phyloP scores from a whole-genome alignment of 2,888 invertebrate species.

The Helleia helle region DNA sequence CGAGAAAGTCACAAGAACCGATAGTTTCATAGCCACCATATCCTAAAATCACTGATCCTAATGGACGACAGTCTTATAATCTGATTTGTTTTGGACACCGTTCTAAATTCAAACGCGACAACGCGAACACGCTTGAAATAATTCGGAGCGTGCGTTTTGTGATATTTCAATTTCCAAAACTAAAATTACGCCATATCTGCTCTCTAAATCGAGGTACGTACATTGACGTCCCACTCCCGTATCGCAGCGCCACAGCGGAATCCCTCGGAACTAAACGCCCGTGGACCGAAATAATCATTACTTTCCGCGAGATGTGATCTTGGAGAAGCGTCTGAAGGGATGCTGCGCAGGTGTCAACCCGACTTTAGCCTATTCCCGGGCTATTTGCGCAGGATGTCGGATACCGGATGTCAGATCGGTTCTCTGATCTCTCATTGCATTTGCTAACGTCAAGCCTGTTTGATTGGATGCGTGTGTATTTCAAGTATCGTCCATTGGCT shows the following conservation, averaged over 20 bases:
- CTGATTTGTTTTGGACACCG: slow-evolving; percentile 3
- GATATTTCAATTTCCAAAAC: slow-evolving; percentile 48
- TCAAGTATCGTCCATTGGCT: slow-evolving; percentile 35
- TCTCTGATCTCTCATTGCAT: slow-evolving; percentile 47
- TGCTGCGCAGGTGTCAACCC: slow-evolving; percentile 63
- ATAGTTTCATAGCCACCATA: slow-evolving; percentile 27
- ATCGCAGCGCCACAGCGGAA: slow-evolving; percentile 56
- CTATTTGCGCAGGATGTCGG: slow-evolving; percentile 62
- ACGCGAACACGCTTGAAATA: slow-evolving; percentile 22
- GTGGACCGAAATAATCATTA: slow-evolving; percentile 74
- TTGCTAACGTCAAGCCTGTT: slow-evolving; percentile 33
- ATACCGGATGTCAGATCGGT: slow-evolving; percentile 58
- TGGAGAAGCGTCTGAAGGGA: slow-evolving; percentile 50
- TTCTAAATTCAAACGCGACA: slow-evolving; percentile 8
- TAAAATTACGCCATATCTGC: slow-evolving; percentile 56
- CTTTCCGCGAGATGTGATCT: slow-evolving; percentile 73
- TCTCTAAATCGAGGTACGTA: slow-evolving; percentile 50
- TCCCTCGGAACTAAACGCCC: slow-evolving; percentile 58
- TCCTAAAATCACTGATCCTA: slow-evolving; percentile 31
- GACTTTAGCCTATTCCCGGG: slow-evolving; percentile 58
- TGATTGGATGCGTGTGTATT: slow-evolving; percentile 37
- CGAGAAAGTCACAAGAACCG: slow-evolving; percentile 14
- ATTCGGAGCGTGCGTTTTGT: slow-evolving; percentile 23
- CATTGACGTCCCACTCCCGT: slow-evolving; percentile 44
- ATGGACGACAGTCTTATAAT: slow-evolving; percentile 31